Base-by-base conservation (phyloP, 2,888 invertebrate genomes). In the Bellardia bayeri region DNA sequence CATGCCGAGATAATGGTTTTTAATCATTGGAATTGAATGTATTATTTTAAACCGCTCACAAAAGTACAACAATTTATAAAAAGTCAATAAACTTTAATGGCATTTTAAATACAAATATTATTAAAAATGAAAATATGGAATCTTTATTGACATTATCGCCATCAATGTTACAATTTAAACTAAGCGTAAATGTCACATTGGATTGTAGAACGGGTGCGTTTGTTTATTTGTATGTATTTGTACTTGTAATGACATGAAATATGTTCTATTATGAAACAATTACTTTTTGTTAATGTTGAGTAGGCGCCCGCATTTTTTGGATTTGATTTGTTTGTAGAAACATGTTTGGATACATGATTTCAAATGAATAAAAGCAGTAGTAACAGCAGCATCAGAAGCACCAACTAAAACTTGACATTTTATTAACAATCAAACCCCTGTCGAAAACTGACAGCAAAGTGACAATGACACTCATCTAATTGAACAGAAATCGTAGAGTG, bases 361-460 rank as follows among this genome's bases (percentile, higher is more conserved):
- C 78, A 63, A 14, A 56, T 23, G 61, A 81, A 76, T 71, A 71
- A 56, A 69, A 54, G 14, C 63, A 82, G 42, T 16, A 58, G 49
- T 37, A 72, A 40, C 69, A 78, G 71, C 51, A 83, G 80, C 75
- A 76, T 64, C 51, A 64, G 23, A 64, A 56, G 37, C 58, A 63
- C 58, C 51, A 71, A 61, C 61, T 30, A 69, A 45, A 58, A 68
- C 64, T 49, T 76, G 58, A 51, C 66, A 74, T 68, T 68, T 75
- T 87, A 83, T 83, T 87, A 71, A 82, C 74, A 84, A 78, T 82
- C 72, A 82, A 87, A 79, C 49, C 82, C 54, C 72, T 85, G 85
- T 85, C 85, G 68, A 85, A 82, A 85, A 69, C 33, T 84, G 87
- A 87, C 85, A 87, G 82, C 56, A 58, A 85, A 82, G 68, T 85